phyloP scores from a whole-genome alignment of 2,797 vertebrate genomes.

The Pristis pectinata region DNA sequence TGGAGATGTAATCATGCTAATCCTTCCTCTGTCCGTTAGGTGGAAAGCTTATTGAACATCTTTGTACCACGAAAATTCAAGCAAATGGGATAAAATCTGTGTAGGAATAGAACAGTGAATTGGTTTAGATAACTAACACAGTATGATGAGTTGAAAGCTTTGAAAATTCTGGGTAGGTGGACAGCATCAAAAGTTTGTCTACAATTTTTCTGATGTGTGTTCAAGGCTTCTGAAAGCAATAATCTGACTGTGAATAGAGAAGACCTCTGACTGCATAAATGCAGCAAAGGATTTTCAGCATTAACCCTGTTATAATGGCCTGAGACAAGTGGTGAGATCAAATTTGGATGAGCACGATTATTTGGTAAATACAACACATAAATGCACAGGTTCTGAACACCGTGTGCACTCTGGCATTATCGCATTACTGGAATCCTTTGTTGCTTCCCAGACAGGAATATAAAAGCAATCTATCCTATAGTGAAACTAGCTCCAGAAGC shows the following conservation, averaged over 20 bases:
- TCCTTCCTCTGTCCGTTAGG: constrained; percentile 19
- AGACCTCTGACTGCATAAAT: constrained; percentile 65
- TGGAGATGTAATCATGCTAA: constrained; percentile 30
- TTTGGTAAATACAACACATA: constrained; percentile 85
- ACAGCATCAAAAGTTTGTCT: constrained; percentile 35
- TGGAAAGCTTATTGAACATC: constrained; percentile 29
- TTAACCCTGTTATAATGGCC: constrained; percentile 81
- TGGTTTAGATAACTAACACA: constrained; percentile 28
- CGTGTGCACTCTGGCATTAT: constrained; percentile 89
- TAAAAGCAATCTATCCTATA: constrained; percentile 94
- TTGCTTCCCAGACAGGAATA: constrained; percentile 80
- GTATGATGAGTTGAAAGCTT: constrained; percentile 29
- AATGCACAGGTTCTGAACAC: constrained; percentile 83
- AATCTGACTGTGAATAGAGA: constrained; percentile 75
- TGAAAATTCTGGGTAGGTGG: constrained; percentile 28
- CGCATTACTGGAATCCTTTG: constrained; percentile 95
- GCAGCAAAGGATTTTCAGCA: constrained; percentile 73
- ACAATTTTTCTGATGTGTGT: constrained; percentile 60
- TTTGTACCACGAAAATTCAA: constrained; percentile 20
- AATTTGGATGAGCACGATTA: constrained; percentile 86
- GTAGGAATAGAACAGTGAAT: constrained; percentile 29
- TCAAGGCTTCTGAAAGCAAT: constrained; percentile 69
- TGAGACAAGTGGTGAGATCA: constrained; percentile 79
- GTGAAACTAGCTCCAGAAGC: constrained; percentile 93
- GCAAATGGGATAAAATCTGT: constrained; percentile 36